Evolutionary conservation across 1,140 invertebrate species (phyloP).

Genomic region (Solenopsis fugax): DNA sequence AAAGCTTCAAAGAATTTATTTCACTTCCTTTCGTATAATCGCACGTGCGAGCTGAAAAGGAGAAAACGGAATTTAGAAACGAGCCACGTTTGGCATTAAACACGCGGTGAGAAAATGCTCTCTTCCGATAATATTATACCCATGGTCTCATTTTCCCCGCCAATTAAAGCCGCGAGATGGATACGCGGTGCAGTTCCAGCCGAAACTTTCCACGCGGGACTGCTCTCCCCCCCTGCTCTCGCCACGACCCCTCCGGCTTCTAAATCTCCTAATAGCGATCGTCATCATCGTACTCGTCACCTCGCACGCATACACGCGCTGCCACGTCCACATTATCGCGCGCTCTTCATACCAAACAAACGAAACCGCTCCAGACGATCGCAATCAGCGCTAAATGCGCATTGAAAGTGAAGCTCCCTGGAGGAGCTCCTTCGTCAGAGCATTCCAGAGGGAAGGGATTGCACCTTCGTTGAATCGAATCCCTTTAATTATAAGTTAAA

Average conservation of each 20-base stretch:
- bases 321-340: neutral
- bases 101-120: neutral
- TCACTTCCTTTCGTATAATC: neutral
- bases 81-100: neutral
- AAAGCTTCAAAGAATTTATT: neutral
- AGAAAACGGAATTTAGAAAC: neutral
- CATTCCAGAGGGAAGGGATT: neutral
- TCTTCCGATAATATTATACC: neutral
- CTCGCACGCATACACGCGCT: slow-evolving; percentile 13
- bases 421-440: neutral
- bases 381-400: slow-evolving; percentile 10
- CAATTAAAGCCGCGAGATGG: slow-evolving; percentile 39
- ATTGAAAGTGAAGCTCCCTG: neutral
- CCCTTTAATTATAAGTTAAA: neutral
- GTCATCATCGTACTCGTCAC: slow-evolving; percentile 39
- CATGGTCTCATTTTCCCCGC: neutral
- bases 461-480: neutral
- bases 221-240: neutral
- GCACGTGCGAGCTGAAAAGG: neutral
- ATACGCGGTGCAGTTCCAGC: slow-evolving; percentile 19
- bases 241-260: slow-evolving; percentile 3
- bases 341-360: slow-evolving; percentile 22
- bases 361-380: neutral
- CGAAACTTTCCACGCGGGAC: slow-evolving; percentile 50
- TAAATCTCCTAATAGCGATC: slow-evolving; percentile 63